These are phyloP conservation scores for Hippocampus barbouri DNA, from an alignment of 2,113 vertebrate species.

Conservation along the genomic window DNA sequence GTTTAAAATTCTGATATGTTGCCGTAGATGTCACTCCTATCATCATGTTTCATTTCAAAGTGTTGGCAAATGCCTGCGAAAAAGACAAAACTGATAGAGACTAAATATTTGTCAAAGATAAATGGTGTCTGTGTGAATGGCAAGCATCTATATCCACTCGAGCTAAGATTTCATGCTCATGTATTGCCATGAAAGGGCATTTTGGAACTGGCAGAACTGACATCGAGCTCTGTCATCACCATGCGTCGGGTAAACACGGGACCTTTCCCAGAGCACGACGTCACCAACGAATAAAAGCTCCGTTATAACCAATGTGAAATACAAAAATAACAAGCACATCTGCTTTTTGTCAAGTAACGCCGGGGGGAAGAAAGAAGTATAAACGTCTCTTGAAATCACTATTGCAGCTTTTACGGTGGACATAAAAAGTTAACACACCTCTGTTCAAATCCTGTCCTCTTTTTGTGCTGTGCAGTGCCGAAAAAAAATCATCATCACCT, in stretches of 20 bases:
- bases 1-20: conserved; percentile 1
- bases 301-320: conserved; percentile 15
- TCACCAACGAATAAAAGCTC: conserved; percentile 6
- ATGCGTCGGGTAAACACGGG: conserved; percentile 38
- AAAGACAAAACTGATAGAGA: conserved; percentile 42
- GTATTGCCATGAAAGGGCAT: conserved; percentile 45
- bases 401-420: not conserved
- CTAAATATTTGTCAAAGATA: conserved; percentile 66
- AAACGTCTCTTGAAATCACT: not conserved
- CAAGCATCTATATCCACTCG: conserved; percentile 36
- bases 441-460: not conserved
- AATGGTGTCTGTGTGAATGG: conserved; percentile 16
- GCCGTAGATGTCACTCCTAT: conserved; percentile 12
- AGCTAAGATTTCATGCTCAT: conserved; percentile 25
- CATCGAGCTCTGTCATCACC: conserved; percentile 36
- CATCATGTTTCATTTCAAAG: conserved; percentile 29
- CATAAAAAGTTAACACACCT: not conserved
- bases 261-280: conserved; percentile 20
- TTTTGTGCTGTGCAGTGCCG: not conserved
- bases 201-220: conserved; percentile 14
- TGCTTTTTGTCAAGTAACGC: conserved; percentile 43
- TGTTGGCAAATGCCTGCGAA: conserved; percentile 25
- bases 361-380: conserved; percentile 2
- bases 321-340: conserved; percentile 35
- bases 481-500: not conserved